Percentiles rank a stretch among this genome's conserved stretches.
Evolutionary conservation across 2,113 vertebrate species (phyloP).

Genomic region (Mormyrus lacerda): DNA sequence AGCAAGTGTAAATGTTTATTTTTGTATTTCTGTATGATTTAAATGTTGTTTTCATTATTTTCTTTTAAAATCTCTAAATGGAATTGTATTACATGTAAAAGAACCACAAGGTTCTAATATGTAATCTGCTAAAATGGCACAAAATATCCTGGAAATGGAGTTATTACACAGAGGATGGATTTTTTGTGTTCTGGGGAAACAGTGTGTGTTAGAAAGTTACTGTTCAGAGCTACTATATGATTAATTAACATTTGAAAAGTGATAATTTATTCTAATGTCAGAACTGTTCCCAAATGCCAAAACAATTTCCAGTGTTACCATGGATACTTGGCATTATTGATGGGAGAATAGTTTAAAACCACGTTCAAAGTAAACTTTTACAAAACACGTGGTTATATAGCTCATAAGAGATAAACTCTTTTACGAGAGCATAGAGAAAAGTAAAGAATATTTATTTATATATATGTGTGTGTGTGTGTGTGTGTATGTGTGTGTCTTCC

Average conservation of each 20-base stretch:
- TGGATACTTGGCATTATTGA: constrained; percentile 7
- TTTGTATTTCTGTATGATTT: background rate
- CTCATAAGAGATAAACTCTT: background rate
- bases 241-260: constrained; percentile 10
- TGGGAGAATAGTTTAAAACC: background rate
- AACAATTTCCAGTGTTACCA: constrained; percentile 5
- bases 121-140: background rate
- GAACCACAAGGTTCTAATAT: background rate
- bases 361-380: background rate
- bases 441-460: background rate
- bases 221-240: constrained; percentile 4
- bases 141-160: background rate
- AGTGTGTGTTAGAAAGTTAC: background rate
- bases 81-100: background rate
- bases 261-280: constrained; percentile 8
- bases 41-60: background rate
- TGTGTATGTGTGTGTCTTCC: background rate
- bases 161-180: background rate
- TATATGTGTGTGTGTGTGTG: too few species aligned
- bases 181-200: background rate
- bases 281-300: constrained; percentile 5
- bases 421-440: background rate
- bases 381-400: background rate
- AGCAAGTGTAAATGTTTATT: background rate
- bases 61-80: background rate